Base-by-base conservation (phyloP, 2,888 invertebrate genomes). In the Apamea sordens region DNA sequence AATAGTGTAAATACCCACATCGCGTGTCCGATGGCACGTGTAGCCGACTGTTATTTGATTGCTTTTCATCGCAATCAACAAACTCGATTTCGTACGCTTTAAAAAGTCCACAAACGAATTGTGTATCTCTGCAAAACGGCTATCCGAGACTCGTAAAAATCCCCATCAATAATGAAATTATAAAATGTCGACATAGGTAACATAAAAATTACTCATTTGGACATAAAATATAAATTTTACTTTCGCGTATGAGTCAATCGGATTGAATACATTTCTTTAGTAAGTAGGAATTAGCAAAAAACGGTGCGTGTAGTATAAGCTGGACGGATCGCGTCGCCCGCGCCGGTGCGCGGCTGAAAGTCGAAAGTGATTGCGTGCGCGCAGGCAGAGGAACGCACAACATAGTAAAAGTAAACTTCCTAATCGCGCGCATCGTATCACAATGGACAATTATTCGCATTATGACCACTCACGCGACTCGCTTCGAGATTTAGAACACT, bases 391-490 rank as follows among this genome's bases (percentile, higher is more conserved):
- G 92, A 94, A 95, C 95, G 94, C 93, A 92, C 90, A 87, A 88
- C 87, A 79, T 89, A 94, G 95, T 95, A 95, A 95, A 95, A 96
- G 95, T 95, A 94, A 94, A 95, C 95, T 96, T 96, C 96, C 96
- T 96, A 95, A 94, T 94, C 91, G 92, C 89, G 87, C 90, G 88
- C 90, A 88, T 89, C 90, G 89, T 89, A 89, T 90, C 88, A 92
- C 93, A 93, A 91, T 92, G 86, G 89, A 88, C 90, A 89, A 92
- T 93, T 92, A 93, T 89, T 81, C 87, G 82, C 83, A 87, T 86
- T 87, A 83, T 85, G 88, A 86, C 68, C 71, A 72, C 73, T 91
- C 93, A 92, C 91, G 92, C 92, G 91, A 92, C 81, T 88, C 85
- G 84, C 77, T 82, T 74, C 76, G 77, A 80, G 84, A 93, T 94